Evolutionary conservation across 1,140 invertebrate genomes (phyloP).

Genomic region (Brachionus rotundiformis): DNA sequence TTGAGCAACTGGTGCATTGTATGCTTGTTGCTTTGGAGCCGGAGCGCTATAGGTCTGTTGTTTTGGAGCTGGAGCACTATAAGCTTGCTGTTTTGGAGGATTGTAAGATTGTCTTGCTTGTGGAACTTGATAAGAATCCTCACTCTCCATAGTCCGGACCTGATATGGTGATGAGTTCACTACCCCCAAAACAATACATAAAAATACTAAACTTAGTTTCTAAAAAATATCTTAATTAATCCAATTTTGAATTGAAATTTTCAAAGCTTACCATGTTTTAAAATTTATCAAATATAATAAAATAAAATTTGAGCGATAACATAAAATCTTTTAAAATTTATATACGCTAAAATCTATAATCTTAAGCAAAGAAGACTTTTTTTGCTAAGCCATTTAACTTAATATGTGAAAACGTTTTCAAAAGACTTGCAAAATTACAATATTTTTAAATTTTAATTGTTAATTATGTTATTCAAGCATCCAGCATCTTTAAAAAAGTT

Average conservation of each 20-base stretch:
- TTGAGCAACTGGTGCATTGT: conserved; percentile 1
- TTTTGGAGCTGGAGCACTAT: not conserved
- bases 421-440: not conserved
- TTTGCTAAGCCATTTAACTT: not conserved
- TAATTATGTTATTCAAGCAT: not conserved
- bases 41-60: not conserved
- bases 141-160: not conserved
- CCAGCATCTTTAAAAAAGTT: not conserved
- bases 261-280: conserved; percentile 22
- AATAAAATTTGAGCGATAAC: not conserved
- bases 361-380: not conserved
- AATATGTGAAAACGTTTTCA: not conserved
- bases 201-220: not conserved
- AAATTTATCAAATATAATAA: not conserved
- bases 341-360: not conserved
- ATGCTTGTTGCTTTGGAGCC: not conserved
- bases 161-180: not conserved
- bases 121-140: not conserved
- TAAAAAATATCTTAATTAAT: not conserved
- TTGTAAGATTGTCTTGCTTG: not conserved
- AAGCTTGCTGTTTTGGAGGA: not conserved
- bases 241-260: not conserved
- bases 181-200: not conserved
- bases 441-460: not conserved
- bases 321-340: not conserved